Conservation (phyloP, 2,113 vertebrate genomes). For the Neodon shergylaensis region DNA sequence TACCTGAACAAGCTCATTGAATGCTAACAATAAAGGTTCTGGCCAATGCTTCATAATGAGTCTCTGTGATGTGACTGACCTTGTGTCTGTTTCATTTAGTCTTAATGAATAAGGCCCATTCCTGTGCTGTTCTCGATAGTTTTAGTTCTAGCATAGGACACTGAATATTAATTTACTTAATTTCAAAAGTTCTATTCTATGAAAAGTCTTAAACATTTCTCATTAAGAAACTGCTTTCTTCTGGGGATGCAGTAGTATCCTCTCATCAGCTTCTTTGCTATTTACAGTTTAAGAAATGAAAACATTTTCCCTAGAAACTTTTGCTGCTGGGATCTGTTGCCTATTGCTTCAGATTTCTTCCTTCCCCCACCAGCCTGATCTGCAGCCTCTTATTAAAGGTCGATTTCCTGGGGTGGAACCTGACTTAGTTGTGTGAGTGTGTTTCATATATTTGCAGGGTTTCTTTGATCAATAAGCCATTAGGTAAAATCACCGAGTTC, state of each 20-base stretch:
- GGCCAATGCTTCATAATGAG: neutral
- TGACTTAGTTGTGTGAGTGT: slow-evolving; percentile 4
- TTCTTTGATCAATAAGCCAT: slow-evolving; percentile 64
- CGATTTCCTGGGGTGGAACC: neutral
- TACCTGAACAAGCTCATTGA: neutral
- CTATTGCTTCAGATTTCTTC: neutral
- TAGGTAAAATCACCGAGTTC: slow-evolving; percentile 58
- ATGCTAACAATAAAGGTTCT: neutral
- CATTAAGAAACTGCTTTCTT: neutral
- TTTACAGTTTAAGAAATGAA: neutral
- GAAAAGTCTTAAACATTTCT: neutral
- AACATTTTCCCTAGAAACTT: neutral
- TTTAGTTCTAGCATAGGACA: neutral
- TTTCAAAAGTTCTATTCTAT: slow-evolving; percentile 23
- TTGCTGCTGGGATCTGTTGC: neutral
- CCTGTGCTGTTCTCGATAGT: neutral
- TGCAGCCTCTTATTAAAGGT: neutral
- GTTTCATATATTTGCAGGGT: slow-evolving; percentile 24
- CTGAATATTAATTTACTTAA: neutral
- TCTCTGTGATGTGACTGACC: neutral
- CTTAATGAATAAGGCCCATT: neutral
- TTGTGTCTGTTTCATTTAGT: neutral
- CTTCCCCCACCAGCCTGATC: neutral
- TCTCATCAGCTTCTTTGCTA: slow-evolving; percentile 32
- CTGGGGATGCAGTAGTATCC: neutral